Evolutionary conservation across 2,888 invertebrate species (phyloP).

Genomic region (Agonopterix alstromeriana): DNA sequence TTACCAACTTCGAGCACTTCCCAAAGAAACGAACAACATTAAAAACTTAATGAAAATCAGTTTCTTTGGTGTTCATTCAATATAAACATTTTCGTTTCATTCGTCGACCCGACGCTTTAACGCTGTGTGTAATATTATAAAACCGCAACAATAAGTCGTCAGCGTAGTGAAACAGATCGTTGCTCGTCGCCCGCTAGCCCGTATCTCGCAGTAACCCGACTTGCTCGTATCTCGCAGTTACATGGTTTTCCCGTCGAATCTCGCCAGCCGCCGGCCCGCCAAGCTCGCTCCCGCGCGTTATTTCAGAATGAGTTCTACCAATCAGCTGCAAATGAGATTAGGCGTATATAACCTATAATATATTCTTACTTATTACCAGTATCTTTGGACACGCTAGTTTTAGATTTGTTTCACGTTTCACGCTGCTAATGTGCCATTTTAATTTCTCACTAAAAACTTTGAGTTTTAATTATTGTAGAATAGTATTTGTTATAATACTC

Average conservation of each 20-base stretch:
- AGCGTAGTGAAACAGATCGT: neutral
- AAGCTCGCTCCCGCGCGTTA: constrained; percentile 4
- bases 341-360: constrained; percentile 13
- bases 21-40: too few relatives aligned
- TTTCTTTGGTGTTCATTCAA: neutral
- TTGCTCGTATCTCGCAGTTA: constrained; percentile 1
- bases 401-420: constrained; percentile 5
- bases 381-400: constrained; percentile 3
- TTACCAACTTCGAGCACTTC: too few relatives aligned
- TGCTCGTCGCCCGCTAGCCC: neutral
- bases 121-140: constrained; percentile 3
- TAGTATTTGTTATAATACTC: too few relatives aligned
- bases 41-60: too few relatives aligned
- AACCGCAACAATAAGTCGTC: constrained; percentile 6
- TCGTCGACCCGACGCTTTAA: neutral
- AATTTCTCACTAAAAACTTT: neutral
- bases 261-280: neutral
- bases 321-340: constrained; percentile 26
- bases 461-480: too few relatives aligned
- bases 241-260: neutral
- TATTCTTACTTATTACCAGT: constrained; percentile 5
- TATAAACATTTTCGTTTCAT: neutral
- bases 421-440: neutral
- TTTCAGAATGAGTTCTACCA: constrained; percentile 13
- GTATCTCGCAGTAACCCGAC: neutral